Evolutionary conservation across 2,888 invertebrate species (phyloP).

Genomic region (Ichneumon xanthorius): DNA sequence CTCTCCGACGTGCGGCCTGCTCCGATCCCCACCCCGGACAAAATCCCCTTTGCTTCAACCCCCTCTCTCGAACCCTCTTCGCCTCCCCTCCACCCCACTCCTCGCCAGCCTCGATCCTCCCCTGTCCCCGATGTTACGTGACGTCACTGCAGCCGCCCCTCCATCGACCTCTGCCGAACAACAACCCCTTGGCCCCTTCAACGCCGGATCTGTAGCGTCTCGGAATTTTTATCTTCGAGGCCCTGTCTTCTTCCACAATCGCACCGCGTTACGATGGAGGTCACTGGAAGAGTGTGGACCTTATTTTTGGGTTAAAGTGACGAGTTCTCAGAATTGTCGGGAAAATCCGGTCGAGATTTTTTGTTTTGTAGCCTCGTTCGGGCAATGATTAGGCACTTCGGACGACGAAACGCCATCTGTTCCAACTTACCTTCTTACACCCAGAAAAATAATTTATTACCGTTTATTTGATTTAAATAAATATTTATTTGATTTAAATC

Average conservation of each 20-base stretch:
- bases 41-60: slow-evolving; percentile 59
- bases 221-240: slow-evolving; percentile 47
- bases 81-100: slow-evolving; percentile 63
- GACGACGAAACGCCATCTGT: too few relatives aligned
- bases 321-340: background rate
- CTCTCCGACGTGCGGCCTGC: slow-evolving; percentile 18
- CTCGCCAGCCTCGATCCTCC: slow-evolving; percentile 61
- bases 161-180: slow-evolving; percentile 46
- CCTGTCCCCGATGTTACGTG: slow-evolving; percentile 69
- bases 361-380: too few relatives aligned
- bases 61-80: slow-evolving; percentile 43
- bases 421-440: too few relatives aligned
- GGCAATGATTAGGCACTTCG: too few relatives aligned
- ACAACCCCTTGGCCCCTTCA: slow-evolving; percentile 63
- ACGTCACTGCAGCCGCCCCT: slow-evolving; percentile 77
- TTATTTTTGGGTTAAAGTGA: background rate
- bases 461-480: too few relatives aligned
- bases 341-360: too few relatives aligned
- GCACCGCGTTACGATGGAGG: background rate
- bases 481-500: too few relatives aligned
- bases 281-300: background rate
- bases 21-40: slow-evolving; percentile 5
- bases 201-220: slow-evolving; percentile 10
- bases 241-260: slow-evolving; percentile 10
- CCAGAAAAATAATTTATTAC: too few relatives aligned